Conservation (phyloP, 2,888 invertebrate genomes). For the Epirrhoe alternata region DNA sequence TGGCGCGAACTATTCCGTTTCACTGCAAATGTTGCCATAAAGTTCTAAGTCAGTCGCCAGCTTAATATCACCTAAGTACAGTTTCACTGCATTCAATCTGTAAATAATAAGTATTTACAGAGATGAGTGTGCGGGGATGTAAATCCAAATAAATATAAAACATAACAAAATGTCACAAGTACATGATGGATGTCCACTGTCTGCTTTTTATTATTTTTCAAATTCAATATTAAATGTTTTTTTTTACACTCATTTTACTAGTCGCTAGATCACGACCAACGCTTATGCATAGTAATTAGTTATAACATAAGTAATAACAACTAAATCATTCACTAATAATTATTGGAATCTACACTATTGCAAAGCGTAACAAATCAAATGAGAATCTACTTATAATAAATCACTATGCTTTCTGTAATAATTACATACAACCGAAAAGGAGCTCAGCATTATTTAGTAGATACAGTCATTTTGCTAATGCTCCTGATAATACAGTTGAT, state of each 20-base stretch:
- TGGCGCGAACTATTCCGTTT: too few relatives aligned
- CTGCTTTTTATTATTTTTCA: slow-evolving; percentile 56
- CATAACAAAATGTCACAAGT: slow-evolving; percentile 55
- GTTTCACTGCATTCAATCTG: slow-evolving; percentile 67
- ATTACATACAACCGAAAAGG: slow-evolving; percentile 61
- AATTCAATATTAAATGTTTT: slow-evolving; percentile 63
- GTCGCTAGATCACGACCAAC: slow-evolving; percentile 52
- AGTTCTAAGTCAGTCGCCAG: neutral
- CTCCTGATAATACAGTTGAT: too few relatives aligned
- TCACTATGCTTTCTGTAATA: slow-evolving; percentile 70
- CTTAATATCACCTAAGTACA: neutral
- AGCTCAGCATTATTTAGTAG: slow-evolving; percentile 35
- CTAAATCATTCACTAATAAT: slow-evolving; percentile 66
- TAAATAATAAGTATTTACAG: slow-evolving; percentile 69
- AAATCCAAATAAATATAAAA: slow-evolving; percentile 40
- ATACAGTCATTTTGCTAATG: slow-evolving; percentile 8
- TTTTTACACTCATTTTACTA: slow-evolving; percentile 66
- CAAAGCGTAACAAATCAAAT: slow-evolving; percentile 75
- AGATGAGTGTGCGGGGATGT: slow-evolving; percentile 60
- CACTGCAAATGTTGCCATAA: neutral
- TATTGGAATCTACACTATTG: slow-evolving; percentile 70
- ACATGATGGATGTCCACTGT: slow-evolving; percentile 57
- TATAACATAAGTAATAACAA: slow-evolving; percentile 58
- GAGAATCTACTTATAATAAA: slow-evolving; percentile 73
- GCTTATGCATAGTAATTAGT: slow-evolving; percentile 49